A percentile compares a stretch with the other conserved stretches of the same genome.
Evolutionary conservation across 2,113 vertebrate species (phyloP).

Genomic region (Gallinago paraguaiae): DNA sequence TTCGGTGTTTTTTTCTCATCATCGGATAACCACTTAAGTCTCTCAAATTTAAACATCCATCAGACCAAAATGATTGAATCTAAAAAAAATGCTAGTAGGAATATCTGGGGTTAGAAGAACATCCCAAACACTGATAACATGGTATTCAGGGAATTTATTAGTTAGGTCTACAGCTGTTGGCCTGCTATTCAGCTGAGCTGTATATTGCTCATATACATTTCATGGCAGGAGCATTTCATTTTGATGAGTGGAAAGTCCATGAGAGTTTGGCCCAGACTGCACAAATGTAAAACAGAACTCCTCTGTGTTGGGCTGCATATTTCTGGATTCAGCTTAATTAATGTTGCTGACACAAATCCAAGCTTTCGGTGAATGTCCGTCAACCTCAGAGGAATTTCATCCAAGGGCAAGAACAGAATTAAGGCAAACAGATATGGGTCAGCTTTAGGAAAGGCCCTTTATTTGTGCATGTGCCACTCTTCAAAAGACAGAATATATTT

Average conservation of each 20-base stretch:
- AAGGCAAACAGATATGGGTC: not conserved
- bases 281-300: conserved; percentile 51
- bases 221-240: conserved; percentile 47
- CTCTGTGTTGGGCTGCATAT: conserved; percentile 36
- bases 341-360: conserved; percentile 46
- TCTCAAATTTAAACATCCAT: not conserved
- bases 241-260: conserved; percentile 40
- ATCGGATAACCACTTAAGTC: not conserved
- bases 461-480: not conserved
- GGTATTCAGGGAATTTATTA: conserved; percentile 60
- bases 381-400: conserved; percentile 14
- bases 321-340: conserved; percentile 58
- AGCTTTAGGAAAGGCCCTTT: not conserved
- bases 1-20: fast-evolving
- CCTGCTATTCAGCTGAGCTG: conserved; percentile 30
- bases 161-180: conserved; percentile 61
- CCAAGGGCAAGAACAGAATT: not conserved
- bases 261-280: conserved; percentile 16
- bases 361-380: conserved; percentile 16
- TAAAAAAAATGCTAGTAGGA: not conserved
- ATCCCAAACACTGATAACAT: conserved; percentile 23
- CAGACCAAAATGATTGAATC: not conserved
- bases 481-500: not conserved
- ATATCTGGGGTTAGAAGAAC: not conserved
- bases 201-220: conserved; percentile 47